These are phyloP conservation scores for Larimichthys polyactis DNA, from an alignment of 2,113 vertebrate genomes.

Conservation along the genomic window DNA sequence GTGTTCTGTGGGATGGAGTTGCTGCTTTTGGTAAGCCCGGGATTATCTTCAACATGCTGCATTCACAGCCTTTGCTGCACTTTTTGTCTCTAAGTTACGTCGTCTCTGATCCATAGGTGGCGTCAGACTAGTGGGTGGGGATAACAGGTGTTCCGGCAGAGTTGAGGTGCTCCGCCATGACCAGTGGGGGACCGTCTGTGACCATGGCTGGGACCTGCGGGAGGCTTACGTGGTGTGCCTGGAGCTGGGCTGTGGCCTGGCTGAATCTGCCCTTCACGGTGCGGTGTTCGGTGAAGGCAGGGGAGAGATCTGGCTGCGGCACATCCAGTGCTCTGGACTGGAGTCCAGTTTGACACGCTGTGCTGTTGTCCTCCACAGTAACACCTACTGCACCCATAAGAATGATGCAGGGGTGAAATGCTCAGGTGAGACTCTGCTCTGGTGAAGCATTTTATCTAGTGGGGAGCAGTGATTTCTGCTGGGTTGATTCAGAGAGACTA, in stretches of 20 bases:
- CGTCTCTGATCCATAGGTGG: constrained; percentile 64
- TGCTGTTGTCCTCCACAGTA: constrained; percentile 60
- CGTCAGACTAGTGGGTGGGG: constrained; percentile 75
- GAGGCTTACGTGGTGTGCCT: constrained; percentile 83
- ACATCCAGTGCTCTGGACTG: constrained; percentile 78
- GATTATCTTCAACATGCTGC: background rate
- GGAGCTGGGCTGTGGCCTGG: constrained; percentile 83
- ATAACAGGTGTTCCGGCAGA: constrained; percentile 79
- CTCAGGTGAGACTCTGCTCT: constrained; percentile 81
- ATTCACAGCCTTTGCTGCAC: background rate
- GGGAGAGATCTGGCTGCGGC: constrained; percentile 73
- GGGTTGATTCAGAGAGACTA: background rate
- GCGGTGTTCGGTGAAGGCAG: constrained; percentile 60
- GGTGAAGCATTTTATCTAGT: background rate
- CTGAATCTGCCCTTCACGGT: constrained; percentile 52
- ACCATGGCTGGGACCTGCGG: constrained; percentile 76
- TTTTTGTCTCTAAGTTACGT: background rate
- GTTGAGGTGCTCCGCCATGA: constrained; percentile 80
- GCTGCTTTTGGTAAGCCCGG: constrained; percentile 73
- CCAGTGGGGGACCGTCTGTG: constrained; percentile 83
- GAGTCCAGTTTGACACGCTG: constrained; percentile 78
- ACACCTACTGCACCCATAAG: constrained; percentile 71
- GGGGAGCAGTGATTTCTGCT: too few relatives aligned
- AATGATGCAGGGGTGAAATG: constrained; percentile 81
- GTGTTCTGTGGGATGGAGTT: constrained; percentile 69